A percentile compares a stretch with the other conserved stretches of the same genome.
Conservation (phyloP, 2,113 vertebrate species). For the Oxyura jamaicensis region DNA sequence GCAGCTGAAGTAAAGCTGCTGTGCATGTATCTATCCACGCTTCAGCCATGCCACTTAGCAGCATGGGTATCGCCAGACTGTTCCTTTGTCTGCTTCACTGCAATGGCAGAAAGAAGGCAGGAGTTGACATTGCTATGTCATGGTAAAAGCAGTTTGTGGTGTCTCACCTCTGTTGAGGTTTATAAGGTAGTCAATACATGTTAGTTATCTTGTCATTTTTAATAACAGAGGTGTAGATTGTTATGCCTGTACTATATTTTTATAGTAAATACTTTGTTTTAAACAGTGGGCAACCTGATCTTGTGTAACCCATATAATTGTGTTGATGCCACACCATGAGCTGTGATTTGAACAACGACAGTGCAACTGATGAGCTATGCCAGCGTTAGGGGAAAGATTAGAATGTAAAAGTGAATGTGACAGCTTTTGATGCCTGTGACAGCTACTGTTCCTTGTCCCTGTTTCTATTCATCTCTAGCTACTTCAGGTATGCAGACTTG, state of each 20-base stretch:
- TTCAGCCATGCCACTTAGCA: background rate
- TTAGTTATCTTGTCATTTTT: background rate
- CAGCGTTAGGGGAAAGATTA: background rate
- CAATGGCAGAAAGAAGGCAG: too few relatives aligned
- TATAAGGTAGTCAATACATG: background rate
- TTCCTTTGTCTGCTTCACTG: background rate
- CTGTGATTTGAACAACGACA: background rate
- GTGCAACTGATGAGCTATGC: background rate
- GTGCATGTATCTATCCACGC: too few relatives aligned
- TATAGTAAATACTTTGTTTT: background rate
- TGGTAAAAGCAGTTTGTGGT: background rate
- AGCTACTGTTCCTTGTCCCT: accelerated
- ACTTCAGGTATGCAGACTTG: background rate
- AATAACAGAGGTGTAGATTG: background rate
- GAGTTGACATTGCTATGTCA: background rate
- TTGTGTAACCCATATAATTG: background rate
- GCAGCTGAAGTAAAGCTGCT: background rate
- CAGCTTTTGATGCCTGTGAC: background rate
- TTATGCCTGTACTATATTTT: background rate
- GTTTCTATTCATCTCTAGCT: background rate
- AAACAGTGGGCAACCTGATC: background rate
- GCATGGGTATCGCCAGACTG: accelerated
- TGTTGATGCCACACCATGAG: background rate
- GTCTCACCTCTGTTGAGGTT: background rate
- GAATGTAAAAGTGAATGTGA: background rate